phyloP scores from a whole-genome alignment of 1,140 invertebrate species.

The Drosophila baimaii region DNA sequence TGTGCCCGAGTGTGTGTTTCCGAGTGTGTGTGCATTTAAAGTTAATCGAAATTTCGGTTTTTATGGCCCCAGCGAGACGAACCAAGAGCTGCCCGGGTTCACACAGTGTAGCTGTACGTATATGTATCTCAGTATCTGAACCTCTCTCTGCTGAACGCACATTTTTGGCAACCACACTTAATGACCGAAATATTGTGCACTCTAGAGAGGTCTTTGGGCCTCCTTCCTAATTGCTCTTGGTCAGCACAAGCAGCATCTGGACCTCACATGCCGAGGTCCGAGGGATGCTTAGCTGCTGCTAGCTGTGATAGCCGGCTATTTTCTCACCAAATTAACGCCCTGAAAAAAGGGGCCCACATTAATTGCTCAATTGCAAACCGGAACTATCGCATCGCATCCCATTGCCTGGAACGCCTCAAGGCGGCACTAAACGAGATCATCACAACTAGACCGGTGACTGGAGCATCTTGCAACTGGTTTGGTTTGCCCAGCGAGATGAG shows the following conservation, averaged over 20 bases:
- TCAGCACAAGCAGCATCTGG: conserved; percentile 59
- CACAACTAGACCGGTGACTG: conserved; percentile 43
- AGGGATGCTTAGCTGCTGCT: conserved; percentile 25
- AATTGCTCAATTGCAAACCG: conserved; percentile 80
- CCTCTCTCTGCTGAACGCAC: not conserved
- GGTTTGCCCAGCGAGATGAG: not conserved
- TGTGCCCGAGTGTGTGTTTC: not conserved
- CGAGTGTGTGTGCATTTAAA: conserved; percentile 41
- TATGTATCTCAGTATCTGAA: conserved; percentile 7
- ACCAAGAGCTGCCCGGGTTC: conserved; percentile 68
- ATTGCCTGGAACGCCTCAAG: conserved; percentile 39
- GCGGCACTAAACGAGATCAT: conserved; percentile 68
- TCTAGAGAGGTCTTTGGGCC: conserved; percentile 15
- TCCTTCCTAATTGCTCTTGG: conserved; percentile 36
- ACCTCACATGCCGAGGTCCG: conserved; percentile 23
- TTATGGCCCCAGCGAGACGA: conserved; percentile 52
- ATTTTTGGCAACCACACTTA: conserved; percentile 62
- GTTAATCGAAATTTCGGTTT: conserved; percentile 75
- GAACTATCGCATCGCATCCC: conserved; percentile 56
- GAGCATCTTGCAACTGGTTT: conserved; percentile 57
- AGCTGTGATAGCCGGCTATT: conserved; percentile 36
- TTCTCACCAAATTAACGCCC: conserved; percentile 74
- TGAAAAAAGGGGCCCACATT: conserved; percentile 58
- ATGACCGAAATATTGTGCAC: conserved; percentile 45
- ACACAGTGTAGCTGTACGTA: conserved; percentile 41